Evolutionary conservation across 2,888 invertebrate genomes (phyloP), one percentile per base, ranked within the genome.

Genomic region (Drosophila histrio): DNA sequence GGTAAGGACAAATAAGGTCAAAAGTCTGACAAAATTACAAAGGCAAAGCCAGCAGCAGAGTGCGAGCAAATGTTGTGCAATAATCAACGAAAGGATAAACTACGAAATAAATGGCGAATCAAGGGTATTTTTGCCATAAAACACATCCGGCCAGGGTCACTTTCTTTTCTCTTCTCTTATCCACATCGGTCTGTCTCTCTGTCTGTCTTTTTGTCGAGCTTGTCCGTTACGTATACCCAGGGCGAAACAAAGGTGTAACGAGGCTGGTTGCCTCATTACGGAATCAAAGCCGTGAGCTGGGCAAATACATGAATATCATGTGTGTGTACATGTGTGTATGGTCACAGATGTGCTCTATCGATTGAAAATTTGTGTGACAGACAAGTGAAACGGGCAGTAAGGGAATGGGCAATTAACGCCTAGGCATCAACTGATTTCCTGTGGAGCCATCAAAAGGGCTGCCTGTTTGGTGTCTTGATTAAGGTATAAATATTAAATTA

Each of bases 21-120:
- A 69, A 81, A 71, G 85, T 72, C 85, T 53, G 67, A 30, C 58
- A 62, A 87, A 86, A 84, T 84, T 71, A 72, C 88, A 46, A 50
- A 50, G 38, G 66, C 61, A 64, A 26, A 44, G 38, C 21, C 49
- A 49, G 54, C 44, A 49, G 49, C 54, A 58, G 56, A 64, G 78
- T 61, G 65, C 62, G 62, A 61, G 61, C 67, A 72, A 87, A 82
- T 87, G 86, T 75, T 85, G 71, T 67, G 82, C 70, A 88, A 85
- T 88, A 87, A 87, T 88, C 87, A 88, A 84, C 70, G 77, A 87
- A 88, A 69, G 89, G 89, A 88, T 85, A 87, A 88, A 84, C 85
- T 80, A 76, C 76, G 70, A 72, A 88, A 78, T 84, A 81, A 84
- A 84, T 88, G 85, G 88, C 73, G 69, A 84, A 87, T 84, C 84